phyloP scores from a whole-genome alignment of 2,113 vertebrate species.

The Stercorarius parasiticus region DNA sequence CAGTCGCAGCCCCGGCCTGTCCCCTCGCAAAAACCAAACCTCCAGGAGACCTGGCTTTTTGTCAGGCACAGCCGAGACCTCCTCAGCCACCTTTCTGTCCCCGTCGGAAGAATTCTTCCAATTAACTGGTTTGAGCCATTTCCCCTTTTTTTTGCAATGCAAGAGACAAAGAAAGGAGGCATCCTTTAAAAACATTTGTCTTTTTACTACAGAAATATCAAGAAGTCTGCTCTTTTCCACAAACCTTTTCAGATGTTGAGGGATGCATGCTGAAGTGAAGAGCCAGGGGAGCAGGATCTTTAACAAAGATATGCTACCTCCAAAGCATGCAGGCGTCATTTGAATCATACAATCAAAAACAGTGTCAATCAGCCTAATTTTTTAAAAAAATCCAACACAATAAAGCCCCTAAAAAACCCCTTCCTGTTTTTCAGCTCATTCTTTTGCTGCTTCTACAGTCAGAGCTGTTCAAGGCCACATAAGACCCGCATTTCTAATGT shows the following conservation, averaged over 20 bases:
- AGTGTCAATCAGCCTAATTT: not conserved
- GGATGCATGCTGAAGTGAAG: fast-evolving
- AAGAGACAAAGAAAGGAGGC: not conserved
- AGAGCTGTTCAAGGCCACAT: not conserved
- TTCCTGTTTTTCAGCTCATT: not conserved
- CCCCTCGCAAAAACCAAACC: not conserved
- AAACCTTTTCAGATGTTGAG: not conserved
- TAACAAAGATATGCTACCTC: not conserved
- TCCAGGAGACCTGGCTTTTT: not conserved
- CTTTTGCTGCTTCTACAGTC: not conserved
- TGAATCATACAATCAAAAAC: not conserved
- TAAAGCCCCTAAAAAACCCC: not conserved
- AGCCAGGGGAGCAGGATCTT: fast-evolving
- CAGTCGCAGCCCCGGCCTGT: not conserved
- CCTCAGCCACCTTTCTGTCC: not conserved
- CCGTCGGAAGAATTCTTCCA: not conserved
- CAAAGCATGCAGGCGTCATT: not conserved
- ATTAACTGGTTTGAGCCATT: not conserved
- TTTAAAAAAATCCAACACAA: not conserved
- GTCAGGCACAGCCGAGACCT: not conserved
- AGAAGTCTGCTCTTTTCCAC: not conserved
- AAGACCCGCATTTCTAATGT: not conserved
- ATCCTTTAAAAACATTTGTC: not conserved
- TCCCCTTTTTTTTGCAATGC: not conserved
- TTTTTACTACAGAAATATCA: not conserved